Evolutionary conservation across 2,797 vertebrate genomes (phyloP).

Genomic region (Dermochelys coriacea): DNA sequence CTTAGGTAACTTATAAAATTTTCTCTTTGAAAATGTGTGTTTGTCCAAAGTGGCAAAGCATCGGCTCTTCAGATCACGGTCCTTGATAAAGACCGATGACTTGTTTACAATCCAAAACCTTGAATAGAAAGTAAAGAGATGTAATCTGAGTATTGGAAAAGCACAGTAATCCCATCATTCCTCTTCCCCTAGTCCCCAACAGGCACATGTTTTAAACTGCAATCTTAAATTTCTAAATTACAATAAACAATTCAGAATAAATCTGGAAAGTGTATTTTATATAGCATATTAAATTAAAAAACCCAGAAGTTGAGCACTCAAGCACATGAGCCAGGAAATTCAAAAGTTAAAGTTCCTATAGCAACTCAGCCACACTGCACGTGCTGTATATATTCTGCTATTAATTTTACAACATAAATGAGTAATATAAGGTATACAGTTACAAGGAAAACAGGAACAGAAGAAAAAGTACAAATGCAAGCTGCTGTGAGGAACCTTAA

Average conservation of each 20-base stretch:
- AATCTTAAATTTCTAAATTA: not conserved
- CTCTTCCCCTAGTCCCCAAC: not conserved
- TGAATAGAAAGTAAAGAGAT: not conserved
- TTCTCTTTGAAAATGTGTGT: not conserved
- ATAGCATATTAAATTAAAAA: not conserved
- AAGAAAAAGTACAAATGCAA: not conserved
- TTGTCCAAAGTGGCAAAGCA: not conserved
- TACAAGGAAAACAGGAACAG: not conserved
- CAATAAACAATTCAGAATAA: not conserved
- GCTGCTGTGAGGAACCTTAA: not conserved
- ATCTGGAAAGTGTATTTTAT: fast-evolving
- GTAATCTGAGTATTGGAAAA: not conserved
- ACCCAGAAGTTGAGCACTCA: not conserved
- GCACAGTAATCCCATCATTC: not conserved
- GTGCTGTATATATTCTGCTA: not conserved
- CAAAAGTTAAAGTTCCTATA: slow-evolving; percentile 23
- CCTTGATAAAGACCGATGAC: not conserved
- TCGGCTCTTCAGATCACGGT: not conserved
- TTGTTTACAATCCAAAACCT: not conserved
- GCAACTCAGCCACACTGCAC: not conserved
- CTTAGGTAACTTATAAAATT: not conserved
- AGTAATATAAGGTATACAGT: not conserved
- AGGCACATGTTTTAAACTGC: not conserved
- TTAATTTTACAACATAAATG: not conserved
- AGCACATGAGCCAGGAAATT: not conserved